These are phyloP conservation scores for Ichneumon xanthorius DNA, from an alignment of 2,888 invertebrate genomes.

Conservation along the genomic window DNA sequence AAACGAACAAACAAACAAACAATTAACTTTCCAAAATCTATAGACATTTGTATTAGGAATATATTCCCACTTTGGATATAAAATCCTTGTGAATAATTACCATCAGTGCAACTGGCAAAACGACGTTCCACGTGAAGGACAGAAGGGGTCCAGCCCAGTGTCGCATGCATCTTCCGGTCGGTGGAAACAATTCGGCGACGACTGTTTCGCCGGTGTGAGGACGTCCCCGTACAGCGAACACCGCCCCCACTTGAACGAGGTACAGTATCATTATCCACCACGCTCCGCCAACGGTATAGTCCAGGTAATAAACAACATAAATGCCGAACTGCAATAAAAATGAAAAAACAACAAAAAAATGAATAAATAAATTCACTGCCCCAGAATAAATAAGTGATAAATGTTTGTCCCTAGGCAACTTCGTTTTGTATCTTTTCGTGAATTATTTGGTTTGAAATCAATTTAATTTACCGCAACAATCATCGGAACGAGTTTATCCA, in stretches of 20 bases:
- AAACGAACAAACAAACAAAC: too few species aligned
- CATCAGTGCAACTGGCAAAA: slow-evolving; percentile 93
- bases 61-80: background rate
- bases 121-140: slow-evolving; percentile 95
- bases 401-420: background rate
- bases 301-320: slow-evolving; percentile 93
- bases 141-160: slow-evolving; percentile 89
- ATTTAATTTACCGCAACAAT: too few species aligned
- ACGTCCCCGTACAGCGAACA: slow-evolving; percentile 94
- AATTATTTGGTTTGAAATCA: too few species aligned
- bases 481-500: too few species aligned
- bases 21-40: background rate
- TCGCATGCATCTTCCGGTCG: slow-evolving; percentile 85
- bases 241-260: slow-evolving; percentile 91
- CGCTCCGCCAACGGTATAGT: slow-evolving; percentile 92
- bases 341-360: slow-evolving; percentile 38
- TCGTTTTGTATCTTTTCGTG: too few species aligned
- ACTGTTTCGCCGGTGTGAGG: slow-evolving; percentile 93
- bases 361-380: slow-evolving; percentile 14
- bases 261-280: slow-evolving; percentile 96
- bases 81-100: slow-evolving; percentile 84
- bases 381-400: background rate
- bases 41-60: background rate
- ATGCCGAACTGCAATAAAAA: slow-evolving; percentile 89
- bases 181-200: slow-evolving; percentile 87